These are phyloP conservation scores for Trichomycterus rosablanca DNA, from an alignment of 2,113 vertebrate species.

Conservation along the genomic window DNA sequence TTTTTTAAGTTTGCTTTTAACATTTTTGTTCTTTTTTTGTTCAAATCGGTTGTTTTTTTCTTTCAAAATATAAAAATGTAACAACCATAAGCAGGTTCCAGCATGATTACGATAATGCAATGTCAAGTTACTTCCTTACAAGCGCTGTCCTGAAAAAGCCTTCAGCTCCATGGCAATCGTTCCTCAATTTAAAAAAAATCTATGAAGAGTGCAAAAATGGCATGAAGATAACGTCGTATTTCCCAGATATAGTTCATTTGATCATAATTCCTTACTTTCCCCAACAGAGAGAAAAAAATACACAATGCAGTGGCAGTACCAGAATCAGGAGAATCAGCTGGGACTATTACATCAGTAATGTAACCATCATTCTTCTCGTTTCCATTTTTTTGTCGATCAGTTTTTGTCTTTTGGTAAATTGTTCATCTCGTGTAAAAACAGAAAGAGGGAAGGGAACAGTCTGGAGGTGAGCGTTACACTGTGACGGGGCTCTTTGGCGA, in stretches of 20 bases:
- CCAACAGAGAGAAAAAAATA: conserved; percentile 33
- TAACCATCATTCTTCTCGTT: conserved; percentile 48
- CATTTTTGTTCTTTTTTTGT: conserved; percentile 60
- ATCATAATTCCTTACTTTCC: conserved; percentile 23
- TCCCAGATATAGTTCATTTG: conserved; percentile 40
- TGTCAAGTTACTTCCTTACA: conserved; percentile 25
- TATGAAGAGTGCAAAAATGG: conserved; percentile 79
- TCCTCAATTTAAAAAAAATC: conserved; percentile 52
- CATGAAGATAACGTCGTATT: conserved; percentile 70
- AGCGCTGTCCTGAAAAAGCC: conserved; percentile 36
- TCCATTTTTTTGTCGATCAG: conserved; percentile 61
- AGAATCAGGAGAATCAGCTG: conserved; percentile 28
- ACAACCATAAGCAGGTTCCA: conserved; percentile 50
- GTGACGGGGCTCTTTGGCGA: conserved; percentile 85
- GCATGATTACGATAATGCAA: conserved; percentile 52
- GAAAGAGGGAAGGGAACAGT: conserved; percentile 76
- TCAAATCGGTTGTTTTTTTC: conserved; percentile 58
- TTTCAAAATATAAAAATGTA: conserved; percentile 59
- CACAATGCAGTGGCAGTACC: conserved; percentile 41
- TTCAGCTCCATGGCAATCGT: conserved; percentile 26
- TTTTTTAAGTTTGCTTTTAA: conserved; percentile 64
- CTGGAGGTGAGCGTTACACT: conserved; percentile 82
- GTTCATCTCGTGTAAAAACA: conserved; percentile 77
- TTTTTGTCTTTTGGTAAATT: conserved; percentile 43
- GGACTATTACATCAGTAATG: conserved; percentile 27